These are phyloP conservation scores for Hafferia zeledoni DNA, from an alignment of 2,797 vertebrate species.

Conservation along the genomic window DNA sequence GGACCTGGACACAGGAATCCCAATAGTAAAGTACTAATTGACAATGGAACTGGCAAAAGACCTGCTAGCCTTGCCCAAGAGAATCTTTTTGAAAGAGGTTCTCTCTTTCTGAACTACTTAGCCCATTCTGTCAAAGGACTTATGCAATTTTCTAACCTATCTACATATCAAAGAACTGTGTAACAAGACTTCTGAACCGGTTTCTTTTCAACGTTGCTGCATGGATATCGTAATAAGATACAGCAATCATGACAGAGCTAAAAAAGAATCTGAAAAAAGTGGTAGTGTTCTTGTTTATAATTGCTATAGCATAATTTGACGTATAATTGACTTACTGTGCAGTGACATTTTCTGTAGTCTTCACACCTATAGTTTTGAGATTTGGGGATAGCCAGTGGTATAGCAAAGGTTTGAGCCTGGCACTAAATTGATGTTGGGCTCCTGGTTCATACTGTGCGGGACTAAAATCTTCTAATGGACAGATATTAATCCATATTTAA, in stretches of 20 bases:
- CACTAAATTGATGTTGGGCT: background rate
- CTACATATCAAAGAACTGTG: rapidly evolving
- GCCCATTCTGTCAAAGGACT: background rate
- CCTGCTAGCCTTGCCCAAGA: background rate
- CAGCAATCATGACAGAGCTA: background rate
- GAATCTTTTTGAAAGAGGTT: background rate
- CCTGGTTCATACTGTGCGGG: background rate
- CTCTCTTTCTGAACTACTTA: background rate
- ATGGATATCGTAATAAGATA: background rate
- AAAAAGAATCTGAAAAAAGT: background rate
- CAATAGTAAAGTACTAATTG: background rate
- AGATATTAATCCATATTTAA: background rate
- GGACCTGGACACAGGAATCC: background rate
- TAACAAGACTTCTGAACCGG: background rate
- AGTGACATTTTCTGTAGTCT: background rate
- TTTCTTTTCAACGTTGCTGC: background rate
- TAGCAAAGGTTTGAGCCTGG: background rate
- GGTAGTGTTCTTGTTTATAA: background rate
- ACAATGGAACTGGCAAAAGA: background rate
- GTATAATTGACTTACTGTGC: background rate
- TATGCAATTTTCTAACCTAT: background rate
- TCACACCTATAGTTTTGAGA: background rate
- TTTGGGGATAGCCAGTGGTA: background rate
- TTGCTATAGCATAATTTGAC: background rate
- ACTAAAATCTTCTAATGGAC: background rate